Base-by-base conservation (phyloP, 2,113 vertebrate genomes). In the Thomomys bottae region DNA sequence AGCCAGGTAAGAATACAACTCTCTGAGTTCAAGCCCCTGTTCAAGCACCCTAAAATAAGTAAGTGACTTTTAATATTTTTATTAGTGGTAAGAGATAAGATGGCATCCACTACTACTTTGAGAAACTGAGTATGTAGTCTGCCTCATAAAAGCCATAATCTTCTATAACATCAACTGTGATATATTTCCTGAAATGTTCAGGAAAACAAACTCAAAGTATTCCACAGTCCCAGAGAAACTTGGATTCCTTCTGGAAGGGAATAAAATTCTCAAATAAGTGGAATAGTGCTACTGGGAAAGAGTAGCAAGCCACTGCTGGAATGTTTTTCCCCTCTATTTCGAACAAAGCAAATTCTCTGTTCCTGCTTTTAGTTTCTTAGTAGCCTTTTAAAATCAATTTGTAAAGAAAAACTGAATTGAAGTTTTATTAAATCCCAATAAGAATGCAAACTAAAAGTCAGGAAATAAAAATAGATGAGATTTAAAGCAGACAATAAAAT, bases 381-480 rank as follows among this genome's bases (percentile, higher is more conserved):
- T 45, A 86, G 68, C 24, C 76, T 83, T 91, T 90, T 75, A 85
- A 95, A 72, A 78, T 30, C 34, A 88, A 81, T 42, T 94, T 64
- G 90, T 88, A 92, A 90, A 92, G 49, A 85, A 95, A 84, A 93
- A 77, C 26, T 8, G 72, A 92, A 89, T 17, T 61, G 21, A 93
- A 77, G 34, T 57, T 88, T 89, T 88, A 61, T 84, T 88, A 94
- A 90, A 93, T 93, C 84, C 80, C 49, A 88, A 61, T 71, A 89
- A 94, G 92, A 93, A 94, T 84, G 95, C 95, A 95, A 92, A 49
- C 73, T 80, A 88, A 87, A 93, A 90, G 63, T 95, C 89, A 83
- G 68, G 80, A 95, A 82, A 83, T 71, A 92, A 67, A 94, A 95
- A 90, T 78, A 91, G 93, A 92, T 57, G 81, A 77, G 68, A 88